A percentile compares a stretch with the other conserved stretches of the same genome.
Conservation (phyloP, 2,888 invertebrate species). For the Lepidocyrtoides sp. region DNA sequence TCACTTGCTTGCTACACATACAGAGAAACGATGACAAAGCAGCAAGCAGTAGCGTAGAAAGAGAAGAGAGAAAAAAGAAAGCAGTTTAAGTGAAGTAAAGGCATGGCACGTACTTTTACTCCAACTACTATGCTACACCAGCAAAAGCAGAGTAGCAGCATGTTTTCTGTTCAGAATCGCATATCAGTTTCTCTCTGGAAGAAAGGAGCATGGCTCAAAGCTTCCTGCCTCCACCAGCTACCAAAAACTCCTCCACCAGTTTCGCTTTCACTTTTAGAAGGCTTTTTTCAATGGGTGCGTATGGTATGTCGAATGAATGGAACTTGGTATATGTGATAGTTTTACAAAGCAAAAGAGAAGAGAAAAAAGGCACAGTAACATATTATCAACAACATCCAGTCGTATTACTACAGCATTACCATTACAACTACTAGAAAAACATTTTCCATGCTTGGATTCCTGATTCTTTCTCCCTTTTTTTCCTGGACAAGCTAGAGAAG, state of each 20-base stretch:
- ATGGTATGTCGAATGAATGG: neutral
- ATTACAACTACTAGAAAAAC: neutral
- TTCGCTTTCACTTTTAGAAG: constrained; percentile 57
- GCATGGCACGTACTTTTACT: neutral
- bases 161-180: constrained; percentile 21
- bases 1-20: neutral
- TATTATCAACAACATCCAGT: constrained; percentile 19
- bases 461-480: neutral
- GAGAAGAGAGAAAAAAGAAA: neutral
- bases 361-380: constrained; percentile 27
- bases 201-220: constrained; percentile 29
- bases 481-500: neutral
- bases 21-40: neutral
- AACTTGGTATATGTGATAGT: constrained; percentile 4
- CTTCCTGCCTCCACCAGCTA: constrained; percentile 35
- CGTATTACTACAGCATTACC: neutral
- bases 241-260: constrained; percentile 33
- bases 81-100: neutral
- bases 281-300: neutral
- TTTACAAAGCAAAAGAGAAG: neutral
- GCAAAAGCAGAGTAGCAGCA: neutral
- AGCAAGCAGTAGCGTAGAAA: constrained; percentile 21
- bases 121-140: too few species aligned
- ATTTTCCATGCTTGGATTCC: constrained; percentile 19
- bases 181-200: constrained; percentile 20